Evolutionary conservation across 2,113 vertebrate species (phyloP).

Genomic region (Raja brachyura): DNA sequence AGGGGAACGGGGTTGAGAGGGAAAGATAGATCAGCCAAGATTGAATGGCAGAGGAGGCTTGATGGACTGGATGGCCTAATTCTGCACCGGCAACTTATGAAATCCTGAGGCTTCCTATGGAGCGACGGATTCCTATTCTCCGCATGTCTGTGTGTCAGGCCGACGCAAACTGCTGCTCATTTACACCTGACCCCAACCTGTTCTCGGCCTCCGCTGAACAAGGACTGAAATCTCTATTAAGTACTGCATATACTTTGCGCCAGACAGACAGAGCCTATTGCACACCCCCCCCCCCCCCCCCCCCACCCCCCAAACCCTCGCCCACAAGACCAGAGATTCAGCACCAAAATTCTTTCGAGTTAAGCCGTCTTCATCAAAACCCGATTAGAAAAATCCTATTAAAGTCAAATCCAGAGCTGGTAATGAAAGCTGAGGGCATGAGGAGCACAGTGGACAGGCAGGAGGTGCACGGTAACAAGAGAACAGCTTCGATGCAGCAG

Average conservation of each 20-base stretch:
- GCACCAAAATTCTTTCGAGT: neutral
- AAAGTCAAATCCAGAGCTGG: neutral
- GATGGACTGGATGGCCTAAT: no score
- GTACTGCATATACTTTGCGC: neutral
- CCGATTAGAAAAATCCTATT: constrained; percentile 32
- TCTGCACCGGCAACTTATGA: no score
- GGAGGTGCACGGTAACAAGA: neutral
- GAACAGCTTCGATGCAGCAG: constrained; percentile 12
- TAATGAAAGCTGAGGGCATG: constrained; percentile 6
- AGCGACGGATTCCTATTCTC: neutral
- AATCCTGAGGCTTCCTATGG: neutral
- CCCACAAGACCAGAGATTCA: neutral
- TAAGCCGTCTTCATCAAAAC: constrained; percentile 7
- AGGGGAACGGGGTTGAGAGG: no score
- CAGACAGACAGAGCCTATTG: neutral
- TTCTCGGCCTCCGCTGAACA: neutral
- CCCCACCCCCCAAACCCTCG: neutral
- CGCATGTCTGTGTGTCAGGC: neutral
- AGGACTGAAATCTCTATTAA: neutral
- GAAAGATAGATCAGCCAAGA: no score
- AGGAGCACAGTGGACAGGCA: neutral
- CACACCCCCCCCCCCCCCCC: neutral
- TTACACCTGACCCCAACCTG: neutral
- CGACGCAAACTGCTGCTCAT: neutral
- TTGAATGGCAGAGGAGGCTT: no score